Percentiles rank a stretch among this genome's conserved stretches.
phyloP scores from a whole-genome alignment of 2,113 vertebrate species.

The Phoxinus phoxinus region DNA sequence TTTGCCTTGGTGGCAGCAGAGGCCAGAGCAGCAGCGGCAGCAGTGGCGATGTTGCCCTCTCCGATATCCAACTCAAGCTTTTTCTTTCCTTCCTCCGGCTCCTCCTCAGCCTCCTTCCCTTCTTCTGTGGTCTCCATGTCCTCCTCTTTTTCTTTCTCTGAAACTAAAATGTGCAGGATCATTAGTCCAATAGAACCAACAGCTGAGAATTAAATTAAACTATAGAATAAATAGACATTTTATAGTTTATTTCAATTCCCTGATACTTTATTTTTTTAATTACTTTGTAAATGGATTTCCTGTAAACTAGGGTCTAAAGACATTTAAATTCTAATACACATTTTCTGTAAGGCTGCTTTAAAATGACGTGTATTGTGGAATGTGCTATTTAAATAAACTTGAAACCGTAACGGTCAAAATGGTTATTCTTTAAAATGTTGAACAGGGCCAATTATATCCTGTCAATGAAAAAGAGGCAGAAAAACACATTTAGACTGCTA shows the following conservation, averaged over 20 bases:
- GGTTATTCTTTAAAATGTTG: no score
- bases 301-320: background rate
- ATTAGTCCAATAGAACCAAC: background rate
- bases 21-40: slow-evolving; percentile 93
- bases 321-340: no score
- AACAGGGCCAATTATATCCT: no score
- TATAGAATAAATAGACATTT: background rate
- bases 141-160: slow-evolving; percentile 77
- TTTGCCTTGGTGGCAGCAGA: slow-evolving; percentile 99
- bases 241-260: background rate
- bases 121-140: slow-evolving; percentile 80
- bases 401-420: no score
- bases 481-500: no score
- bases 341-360: no score
- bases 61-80: slow-evolving; percentile 90
- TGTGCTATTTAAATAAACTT: no score
- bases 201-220: no score
- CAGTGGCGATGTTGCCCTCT: slow-evolving; percentile 95
- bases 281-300: background rate
- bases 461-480: no score
- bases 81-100: slow-evolving; percentile 85
- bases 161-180: background rate
- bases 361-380: no score
- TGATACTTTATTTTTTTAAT: no score
- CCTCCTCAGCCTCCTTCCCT: slow-evolving; percentile 87